Base-by-base conservation (phyloP, 2,113 vertebrate species). In the Sciurus niger region DNA sequence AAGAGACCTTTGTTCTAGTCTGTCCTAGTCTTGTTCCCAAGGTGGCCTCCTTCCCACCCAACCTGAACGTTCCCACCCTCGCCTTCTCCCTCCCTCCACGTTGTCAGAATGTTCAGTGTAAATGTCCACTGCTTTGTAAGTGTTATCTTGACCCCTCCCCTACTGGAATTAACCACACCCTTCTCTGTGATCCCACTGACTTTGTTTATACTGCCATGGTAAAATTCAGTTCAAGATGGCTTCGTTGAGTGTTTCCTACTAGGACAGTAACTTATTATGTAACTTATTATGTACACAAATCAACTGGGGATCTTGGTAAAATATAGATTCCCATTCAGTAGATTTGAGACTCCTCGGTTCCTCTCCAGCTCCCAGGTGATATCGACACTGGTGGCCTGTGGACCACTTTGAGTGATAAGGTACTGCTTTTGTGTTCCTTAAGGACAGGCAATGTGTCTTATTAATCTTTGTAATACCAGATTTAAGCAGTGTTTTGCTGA, bases 401-500 rank as follows among this genome's bases (percentile, higher is more conserved):
- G 67, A 24, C 53, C 34, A 67, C 51, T 72, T 68, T 70, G 73
- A 34, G 6, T 78, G 55, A 4, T 48, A 43, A 72, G 20, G 10
- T 72, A 14, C 20, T 76, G 17, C 20, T 93, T 84, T 72, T 72
- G 63, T 90, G 76, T 60, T 87, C 25, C 32, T 68, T 48, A 25
- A n/a, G 10, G 3, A 2, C 18, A 77, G 46, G 34, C 65, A 13
- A 65, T 40, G 43, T 63, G 51, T 74, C 86, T 87, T 43, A 46
- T 9, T 80, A 46, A 51, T 77, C 83, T 51, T 89, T 90, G n/a
- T 79, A 82, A 77, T 17, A 65, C 34, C 20, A 82, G 48, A 51
- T 91, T 70, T 55, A 48, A n/a, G 58, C 87, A 93, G 70, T 22
- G 51, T 76, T 88, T 78, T 43, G 30, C 77, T 65, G 48, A 80